Evolutionary conservation across 92 coral and sea anemone genomes (phyloP), one percentile per base, ranked within the genome.

Genomic region (Actinernus sp.): DNA sequence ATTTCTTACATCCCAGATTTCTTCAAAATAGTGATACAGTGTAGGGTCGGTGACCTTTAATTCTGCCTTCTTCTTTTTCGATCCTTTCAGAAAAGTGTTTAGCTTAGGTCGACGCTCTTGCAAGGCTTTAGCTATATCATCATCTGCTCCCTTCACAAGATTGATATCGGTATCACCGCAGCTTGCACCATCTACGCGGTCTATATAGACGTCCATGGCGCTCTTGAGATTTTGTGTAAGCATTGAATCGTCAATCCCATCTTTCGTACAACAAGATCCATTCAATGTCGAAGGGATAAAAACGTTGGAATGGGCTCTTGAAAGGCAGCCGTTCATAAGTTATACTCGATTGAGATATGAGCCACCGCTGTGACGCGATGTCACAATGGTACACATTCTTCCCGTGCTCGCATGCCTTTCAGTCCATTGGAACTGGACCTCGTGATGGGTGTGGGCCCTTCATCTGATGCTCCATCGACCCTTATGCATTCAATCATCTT

Each of bases 371-470:
- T 74, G 65, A 23, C 78, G 49, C 18, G 89, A 74, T 66, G 83
- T 82, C 5, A 82, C 81, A 1, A 82, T 18, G 14, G 45, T 25
- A 5, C 71, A 17, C 13, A 44, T 21, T 23, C 33, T 74, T 21
- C 60, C 78, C 36, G 58, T 65, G 13, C 29, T 44, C 24, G 68
- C 26, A 49, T 83, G 79, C 30, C 89, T 13, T 36, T 83, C 73
- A 10, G 89, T 75, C 84, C 89, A 83, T 13, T 60, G 59, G 44
- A 75, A 84, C 26, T 84, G 90, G 14, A 74, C 77, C 26, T 82
- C 82, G 17, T 49, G 65, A 51, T 73, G 88, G 0, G n/a, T n/a
- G 71, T 63, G n/a, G 88, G 77, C 1, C 56, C 88, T 22, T 82
- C 88, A 51, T 82, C 83, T 0, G 83, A 29, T 18, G 78, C 45